These are phyloP conservation scores for Cebus imitator DNA, from an alignment of 2,113 vertebrate genomes.

Conservation along the genomic window DNA sequence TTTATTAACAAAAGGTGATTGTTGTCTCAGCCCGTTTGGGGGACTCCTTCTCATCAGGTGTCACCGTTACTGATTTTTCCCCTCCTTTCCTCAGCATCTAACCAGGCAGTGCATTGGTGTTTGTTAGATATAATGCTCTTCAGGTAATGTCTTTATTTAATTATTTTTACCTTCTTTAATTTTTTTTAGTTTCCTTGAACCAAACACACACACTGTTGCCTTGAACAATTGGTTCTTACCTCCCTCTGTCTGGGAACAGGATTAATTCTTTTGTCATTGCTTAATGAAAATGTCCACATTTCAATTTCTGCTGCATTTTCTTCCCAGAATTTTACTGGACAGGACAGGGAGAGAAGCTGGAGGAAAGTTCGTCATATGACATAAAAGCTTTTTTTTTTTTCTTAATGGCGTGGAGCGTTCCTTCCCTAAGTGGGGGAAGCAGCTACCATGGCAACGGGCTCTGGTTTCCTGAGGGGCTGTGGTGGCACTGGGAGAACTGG, in stretches of 20 bases:
- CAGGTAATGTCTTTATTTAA: slow-evolving; percentile 38
- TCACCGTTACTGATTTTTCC: background rate
- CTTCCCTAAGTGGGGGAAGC: slow-evolving; percentile 1
- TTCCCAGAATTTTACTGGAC: slow-evolving; percentile 48
- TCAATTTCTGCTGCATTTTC: slow-evolving; percentile 35
- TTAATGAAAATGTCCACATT: slow-evolving; percentile 44
- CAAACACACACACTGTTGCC: background rate
- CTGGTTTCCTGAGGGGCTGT: background rate
- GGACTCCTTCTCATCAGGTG: background rate
- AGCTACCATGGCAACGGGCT: slow-evolving; percentile 67
- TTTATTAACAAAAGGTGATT: background rate
- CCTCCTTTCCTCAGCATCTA: background rate
- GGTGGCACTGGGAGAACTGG: background rate
- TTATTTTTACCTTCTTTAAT: background rate
- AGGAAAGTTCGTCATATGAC: slow-evolving; percentile 11
- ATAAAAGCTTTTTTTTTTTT: slow-evolving; percentile 68
- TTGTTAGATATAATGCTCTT: slow-evolving; percentile 11
- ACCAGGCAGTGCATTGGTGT: background rate
- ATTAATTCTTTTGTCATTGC: slow-evolving; percentile 27
- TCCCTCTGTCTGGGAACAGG: background rate
- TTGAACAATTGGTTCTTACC: slow-evolving; percentile 23
- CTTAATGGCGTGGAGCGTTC: slow-evolving; percentile 4
- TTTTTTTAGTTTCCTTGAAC: background rate
- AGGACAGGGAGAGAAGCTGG: slow-evolving; percentile 24
- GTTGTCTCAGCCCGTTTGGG: background rate